These are phyloP conservation scores for Gorsachius magnificus DNA, from an alignment of 2,797 vertebrate species.

Conservation along the genomic window DNA sequence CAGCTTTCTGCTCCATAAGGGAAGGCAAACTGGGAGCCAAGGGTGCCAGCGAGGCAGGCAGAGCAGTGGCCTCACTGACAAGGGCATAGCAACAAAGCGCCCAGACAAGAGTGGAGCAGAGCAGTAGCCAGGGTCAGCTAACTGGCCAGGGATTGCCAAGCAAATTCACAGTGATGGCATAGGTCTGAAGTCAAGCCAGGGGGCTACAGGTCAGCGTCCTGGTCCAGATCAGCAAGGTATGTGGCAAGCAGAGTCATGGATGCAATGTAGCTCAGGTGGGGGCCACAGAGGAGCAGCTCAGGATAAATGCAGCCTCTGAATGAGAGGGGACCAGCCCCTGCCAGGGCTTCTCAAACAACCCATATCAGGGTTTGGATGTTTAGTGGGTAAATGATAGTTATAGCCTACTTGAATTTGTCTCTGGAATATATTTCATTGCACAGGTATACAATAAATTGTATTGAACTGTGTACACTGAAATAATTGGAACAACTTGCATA, in stretches of 20 bases:
- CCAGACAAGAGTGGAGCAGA: background rate
- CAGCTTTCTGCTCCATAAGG: background rate
- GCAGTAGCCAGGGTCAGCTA: background rate
- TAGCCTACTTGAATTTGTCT: background rate
- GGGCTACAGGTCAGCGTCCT: background rate
- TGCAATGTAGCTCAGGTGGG: rapidly evolving
- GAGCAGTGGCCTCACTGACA: background rate
- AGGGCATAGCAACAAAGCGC: background rate
- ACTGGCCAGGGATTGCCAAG: background rate
- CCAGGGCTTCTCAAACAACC: background rate
- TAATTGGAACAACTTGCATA: background rate
- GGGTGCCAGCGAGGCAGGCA: background rate
- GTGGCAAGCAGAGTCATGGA: background rate
- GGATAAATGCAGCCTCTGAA: background rate
- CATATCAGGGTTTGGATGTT: background rate
- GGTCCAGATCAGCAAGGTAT: background rate
- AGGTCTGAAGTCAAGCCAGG: background rate
- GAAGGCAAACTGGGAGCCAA: background rate
- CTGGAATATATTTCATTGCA: background rate
- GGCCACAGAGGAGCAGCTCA: rapidly evolving
- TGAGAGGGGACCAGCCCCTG: background rate
- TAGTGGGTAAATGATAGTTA: background rate
- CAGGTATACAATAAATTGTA: background rate
- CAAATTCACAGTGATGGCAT: background rate
- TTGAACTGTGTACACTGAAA: background rate